Conservation (phyloP, 2,113 vertebrate genomes). For the Sceloporus undulatus region DNA sequence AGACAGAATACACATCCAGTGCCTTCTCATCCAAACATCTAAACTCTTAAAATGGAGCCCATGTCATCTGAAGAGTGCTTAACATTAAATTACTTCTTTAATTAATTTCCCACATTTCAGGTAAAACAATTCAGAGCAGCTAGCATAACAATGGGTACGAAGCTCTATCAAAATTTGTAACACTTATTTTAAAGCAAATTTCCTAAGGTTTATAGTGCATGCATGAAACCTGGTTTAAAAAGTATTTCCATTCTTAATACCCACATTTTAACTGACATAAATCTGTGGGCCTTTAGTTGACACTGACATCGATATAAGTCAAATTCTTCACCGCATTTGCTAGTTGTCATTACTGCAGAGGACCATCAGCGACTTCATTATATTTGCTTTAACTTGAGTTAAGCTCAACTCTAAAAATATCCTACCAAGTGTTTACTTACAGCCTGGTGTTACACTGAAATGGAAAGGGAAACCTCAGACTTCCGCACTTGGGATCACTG, state of each 20-base stretch:
- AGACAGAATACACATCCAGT: background rate
- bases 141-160: background rate
- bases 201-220: background rate
- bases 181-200: background rate
- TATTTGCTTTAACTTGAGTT: constrained; percentile 18
- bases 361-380: background rate
- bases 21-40: background rate
- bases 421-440: background rate
- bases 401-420: constrained; percentile 40
- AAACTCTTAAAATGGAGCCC: background rate
- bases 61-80: background rate
- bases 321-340: background rate
- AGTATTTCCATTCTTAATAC: background rate
- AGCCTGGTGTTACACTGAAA: constrained; percentile 31
- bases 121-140: background rate
- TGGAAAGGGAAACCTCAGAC: constrained; percentile 50
- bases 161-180: background rate
- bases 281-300: fast-evolving
- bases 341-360: background rate
- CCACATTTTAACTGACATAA: background rate
- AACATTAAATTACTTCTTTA: background rate
- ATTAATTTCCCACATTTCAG: background rate
- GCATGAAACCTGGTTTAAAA: background rate
- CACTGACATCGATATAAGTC: background rate
- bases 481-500: constrained; percentile 39